These are phyloP conservation scores for Ephialtes manifestator DNA, from an alignment of 2,888 invertebrate genomes.

Conservation along the genomic window DNA sequence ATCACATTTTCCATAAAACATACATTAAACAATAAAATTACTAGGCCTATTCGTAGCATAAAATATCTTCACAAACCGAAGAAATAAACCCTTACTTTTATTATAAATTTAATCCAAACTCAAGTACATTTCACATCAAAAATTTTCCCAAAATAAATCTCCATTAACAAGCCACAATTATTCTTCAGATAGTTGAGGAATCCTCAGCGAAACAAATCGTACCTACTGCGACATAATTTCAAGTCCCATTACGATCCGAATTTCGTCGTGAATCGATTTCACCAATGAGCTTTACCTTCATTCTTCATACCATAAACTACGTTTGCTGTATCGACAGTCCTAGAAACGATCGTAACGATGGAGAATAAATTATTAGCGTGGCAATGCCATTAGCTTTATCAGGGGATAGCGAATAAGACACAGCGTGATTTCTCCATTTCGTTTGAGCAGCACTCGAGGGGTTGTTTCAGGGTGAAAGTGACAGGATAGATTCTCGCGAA, in stretches of 20 bases:
- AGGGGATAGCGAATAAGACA: slow-evolving; percentile 49
- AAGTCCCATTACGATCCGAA: slow-evolving; percentile 49
- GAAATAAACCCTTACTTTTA: too few relatives aligned
- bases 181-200: background rate
- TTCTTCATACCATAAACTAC: slow-evolving; percentile 8
- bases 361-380: slow-evolving; percentile 73
- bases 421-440: slow-evolving; percentile 67
- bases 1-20: too few relatives aligned
- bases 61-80: too few relatives aligned
- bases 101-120: background rate
- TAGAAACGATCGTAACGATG: slow-evolving; percentile 55
- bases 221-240: slow-evolving; percentile 29
- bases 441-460: slow-evolving; percentile 38
- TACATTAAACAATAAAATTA: too few relatives aligned
- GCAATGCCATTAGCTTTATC: slow-evolving; percentile 76
- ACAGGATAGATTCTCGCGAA: slow-evolving; percentile 23
- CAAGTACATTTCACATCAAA: background rate
- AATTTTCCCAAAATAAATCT: background rate
- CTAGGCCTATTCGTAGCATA: too few relatives aligned
- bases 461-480: slow-evolving; percentile 23
- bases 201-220: background rate
- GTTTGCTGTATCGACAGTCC: slow-evolving; percentile 43
- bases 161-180: background rate
- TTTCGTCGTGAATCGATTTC: slow-evolving; percentile 43
- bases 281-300: slow-evolving; percentile 39